Base-by-base conservation (phyloP, 2,797 vertebrate species). In the Cichlasoma orientale region DNA sequence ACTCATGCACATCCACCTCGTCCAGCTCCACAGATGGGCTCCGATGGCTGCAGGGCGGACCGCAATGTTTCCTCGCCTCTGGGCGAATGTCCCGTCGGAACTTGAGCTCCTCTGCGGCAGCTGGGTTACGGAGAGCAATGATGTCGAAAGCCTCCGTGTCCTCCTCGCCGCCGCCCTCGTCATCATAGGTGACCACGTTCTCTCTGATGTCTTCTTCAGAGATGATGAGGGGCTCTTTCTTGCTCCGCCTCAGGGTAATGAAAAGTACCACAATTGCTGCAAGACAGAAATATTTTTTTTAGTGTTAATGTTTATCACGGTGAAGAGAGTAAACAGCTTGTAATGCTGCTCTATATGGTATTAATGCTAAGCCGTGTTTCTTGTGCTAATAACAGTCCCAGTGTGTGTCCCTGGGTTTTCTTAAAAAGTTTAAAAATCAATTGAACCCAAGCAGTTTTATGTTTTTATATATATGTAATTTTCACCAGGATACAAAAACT, bases 111-210 rank as follows among this genome's bases (percentile, higher is more conserved):
- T 99, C 98, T 0, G 97, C 98, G 1, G 96, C 98, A 0, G 97
- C 96, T 0, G 98, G 98, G 81, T 99, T 99, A 10, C 98, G 94
- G 14, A 99, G 92, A 4, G 98, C 98, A 7, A 97, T 96, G 87
- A 99, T 99, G 93, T 99, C 98, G 25, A 99, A 99, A 33, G 98
- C 98, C 87, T 99, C 98, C 0, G 98, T 99, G 93, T 99, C 98
- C 84, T 99, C 98, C 90, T 99, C 98, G 2, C 98, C 98, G 0
- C 98, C 98, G 0, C 98, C 98, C 83, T 99, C 98, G 1, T 99
- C 98, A 1, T 99, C 98, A 0, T 99, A 99, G 3, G 98, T 99
- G 52, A 99, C 98, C 70, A 99, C 97, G 0, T 99, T 99, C 93
- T 99, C 98, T 23, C 98, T 91, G 14, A 99, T 94, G 1, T 99